Percentiles rank a stretch among this genome's conserved stretches.
Conservation (phyloP, 2,888 invertebrate species). For the Synergus umbraculus region DNA sequence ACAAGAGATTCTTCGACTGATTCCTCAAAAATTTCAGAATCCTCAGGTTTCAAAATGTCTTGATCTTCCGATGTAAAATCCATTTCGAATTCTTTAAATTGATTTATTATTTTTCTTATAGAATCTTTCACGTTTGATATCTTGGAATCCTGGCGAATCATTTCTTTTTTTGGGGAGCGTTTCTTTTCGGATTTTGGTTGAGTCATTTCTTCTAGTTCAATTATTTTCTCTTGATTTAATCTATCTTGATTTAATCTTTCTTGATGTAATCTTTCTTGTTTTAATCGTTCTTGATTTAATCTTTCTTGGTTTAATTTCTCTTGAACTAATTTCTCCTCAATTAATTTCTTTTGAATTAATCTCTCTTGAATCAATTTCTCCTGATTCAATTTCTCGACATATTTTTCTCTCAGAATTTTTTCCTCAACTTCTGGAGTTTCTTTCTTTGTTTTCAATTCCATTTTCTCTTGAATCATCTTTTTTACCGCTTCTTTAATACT, state of each 20-base stretch:
- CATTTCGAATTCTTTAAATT: slow-evolving; percentile 74
- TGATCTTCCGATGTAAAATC: slow-evolving; percentile 64
- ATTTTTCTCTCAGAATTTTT: slow-evolving; percentile 59
- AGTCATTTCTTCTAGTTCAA: not conserved
- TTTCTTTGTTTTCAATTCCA: slow-evolving; percentile 70
- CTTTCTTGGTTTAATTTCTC: slow-evolving; percentile 66
- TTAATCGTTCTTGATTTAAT: slow-evolving; percentile 40
- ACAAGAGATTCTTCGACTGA: slow-evolving; percentile 52
- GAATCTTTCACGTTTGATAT: slow-evolving; percentile 66
- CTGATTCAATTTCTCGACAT: slow-evolving; percentile 48
- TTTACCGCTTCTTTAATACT: slow-evolving; percentile 68
- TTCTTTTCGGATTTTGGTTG: slow-evolving; percentile 71
- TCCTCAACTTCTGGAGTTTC: slow-evolving; percentile 59
- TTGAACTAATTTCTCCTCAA: slow-evolving; percentile 56
- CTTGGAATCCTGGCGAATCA: slow-evolving; percentile 50
- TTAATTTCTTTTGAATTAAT: too few relatives aligned
- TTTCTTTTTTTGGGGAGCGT: slow-evolving; percentile 49
- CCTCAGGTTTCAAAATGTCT: slow-evolving; percentile 12
- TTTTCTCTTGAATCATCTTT: slow-evolving; percentile 76
- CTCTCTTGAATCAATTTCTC: too few relatives aligned
- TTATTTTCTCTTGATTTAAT: not conserved
- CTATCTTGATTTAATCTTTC: slow-evolving; percentile 39
- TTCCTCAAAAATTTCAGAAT: slow-evolving; percentile 51
- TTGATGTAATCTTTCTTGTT: slow-evolving; percentile 70
- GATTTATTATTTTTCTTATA: slow-evolving; percentile 73